A percentile compares a stretch with the other conserved stretches of the same genome.
Conservation (phyloP, 37 sponge, comb jelly and placozoan genomes). For the Geodia barretti region DNA sequence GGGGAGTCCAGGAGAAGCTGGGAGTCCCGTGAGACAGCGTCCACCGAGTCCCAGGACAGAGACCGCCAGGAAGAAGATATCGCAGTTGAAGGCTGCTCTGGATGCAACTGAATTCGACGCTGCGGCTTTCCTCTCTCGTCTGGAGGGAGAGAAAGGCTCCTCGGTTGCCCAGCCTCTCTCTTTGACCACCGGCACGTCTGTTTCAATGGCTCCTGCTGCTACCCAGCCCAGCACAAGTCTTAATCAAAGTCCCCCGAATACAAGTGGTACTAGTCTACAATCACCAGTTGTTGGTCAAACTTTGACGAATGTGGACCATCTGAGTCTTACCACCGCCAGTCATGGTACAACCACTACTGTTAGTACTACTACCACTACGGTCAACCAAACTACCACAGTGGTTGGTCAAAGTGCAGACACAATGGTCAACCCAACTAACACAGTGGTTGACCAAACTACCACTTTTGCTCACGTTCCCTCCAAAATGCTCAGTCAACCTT, state of each 20-base stretch:
- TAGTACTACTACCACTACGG: not conserved
- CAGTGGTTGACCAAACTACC: not conserved
- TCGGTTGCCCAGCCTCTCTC: not conserved
- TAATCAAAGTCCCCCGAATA: not conserved
- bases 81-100: slow-evolving; percentile 22
- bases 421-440: not conserved
- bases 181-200: too few relatives aligned
- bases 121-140: slow-evolving; percentile 11
- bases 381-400: not conserved
- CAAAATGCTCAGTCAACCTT: not conserved
- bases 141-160: not conserved
- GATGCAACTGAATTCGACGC: slow-evolving; percentile 29
- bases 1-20: too few relatives aligned
- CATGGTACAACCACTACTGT: too few relatives aligned
- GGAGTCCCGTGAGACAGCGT: not conserved
- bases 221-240: not conserved
- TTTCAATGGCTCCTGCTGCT: not conserved
- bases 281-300: too few relatives aligned
- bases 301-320: too few relatives aligned
- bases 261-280: too few relatives aligned
- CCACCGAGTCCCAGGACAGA: slow-evolving; percentile 6
- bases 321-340: too few relatives aligned
- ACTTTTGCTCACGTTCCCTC: not conserved
- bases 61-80: slow-evolving; percentile 20
- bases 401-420: not conserved